A percentile compares a stretch with the other conserved stretches of the same genome.
Evolutionary conservation across 2,113 vertebrate genomes (phyloP).

Genomic region (Bungarus multicinctus): DNA sequence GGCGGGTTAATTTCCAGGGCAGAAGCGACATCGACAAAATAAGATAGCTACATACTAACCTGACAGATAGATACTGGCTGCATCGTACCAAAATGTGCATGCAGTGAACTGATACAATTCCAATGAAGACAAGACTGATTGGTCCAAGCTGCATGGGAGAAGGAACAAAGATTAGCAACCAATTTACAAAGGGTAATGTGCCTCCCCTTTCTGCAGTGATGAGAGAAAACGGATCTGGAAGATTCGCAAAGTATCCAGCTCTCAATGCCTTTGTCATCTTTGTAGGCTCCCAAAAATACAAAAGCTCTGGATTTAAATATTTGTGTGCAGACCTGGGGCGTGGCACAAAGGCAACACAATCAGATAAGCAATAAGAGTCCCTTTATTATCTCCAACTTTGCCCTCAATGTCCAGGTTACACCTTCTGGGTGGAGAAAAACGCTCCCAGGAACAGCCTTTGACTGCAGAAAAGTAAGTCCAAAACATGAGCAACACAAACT

Average conservation of each 20-base stretch:
- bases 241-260: background rate
- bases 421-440: too few species aligned
- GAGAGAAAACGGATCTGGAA: background rate
- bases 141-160: conserved; percentile 74
- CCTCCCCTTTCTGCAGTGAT: background rate
- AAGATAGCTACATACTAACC: conserved; percentile 74
- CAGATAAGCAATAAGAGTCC: too few species aligned
- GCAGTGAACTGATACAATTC: conserved; percentile 83
- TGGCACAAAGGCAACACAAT: too few species aligned
- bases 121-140: conserved; percentile 83
- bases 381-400: too few species aligned
- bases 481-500: too few species aligned
- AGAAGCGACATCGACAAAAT: conserved; percentile 41
- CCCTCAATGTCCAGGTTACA: too few species aligned
- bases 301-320: background rate
- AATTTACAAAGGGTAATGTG: background rate
- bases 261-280: background rate
- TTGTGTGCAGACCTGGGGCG: background rate
- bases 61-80: conserved; percentile 83
- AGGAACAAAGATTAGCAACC: background rate
- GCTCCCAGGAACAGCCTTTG: too few species aligned
- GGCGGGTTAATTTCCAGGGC: background rate
- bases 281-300: background rate
- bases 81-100: conserved; percentile 89
- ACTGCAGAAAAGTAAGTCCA: too few species aligned